Evolutionary conservation across 2,888 invertebrate genomes (phyloP).

Genomic region (Troides aeacus): DNA sequence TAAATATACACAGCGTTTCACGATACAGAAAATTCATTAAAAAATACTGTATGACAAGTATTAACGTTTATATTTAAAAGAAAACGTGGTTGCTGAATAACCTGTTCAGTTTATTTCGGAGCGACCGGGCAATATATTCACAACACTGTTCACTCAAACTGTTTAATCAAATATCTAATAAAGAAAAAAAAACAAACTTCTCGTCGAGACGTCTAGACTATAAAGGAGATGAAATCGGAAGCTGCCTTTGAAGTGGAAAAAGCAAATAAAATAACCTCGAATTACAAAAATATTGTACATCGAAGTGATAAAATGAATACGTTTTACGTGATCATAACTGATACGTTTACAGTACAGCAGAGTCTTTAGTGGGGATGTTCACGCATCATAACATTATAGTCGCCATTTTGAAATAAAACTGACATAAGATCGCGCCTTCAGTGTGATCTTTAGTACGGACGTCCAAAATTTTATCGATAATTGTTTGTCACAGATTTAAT

Average conservation of each 20-base stretch:
- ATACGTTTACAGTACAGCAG: no score
- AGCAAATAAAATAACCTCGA: conserved; percentile 2
- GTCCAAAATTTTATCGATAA: no score
- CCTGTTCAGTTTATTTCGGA: background rate
- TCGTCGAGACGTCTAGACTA: conserved; percentile 5
- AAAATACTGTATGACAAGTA: background rate
- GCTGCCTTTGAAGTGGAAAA: conserved; percentile 20
- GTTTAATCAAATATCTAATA: background rate
- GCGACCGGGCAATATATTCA: background rate
- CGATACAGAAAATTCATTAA: background rate
- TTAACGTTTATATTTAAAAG: background rate
- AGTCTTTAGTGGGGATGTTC: no score
- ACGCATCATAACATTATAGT: no score
- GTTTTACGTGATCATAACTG: no score
- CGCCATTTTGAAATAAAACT: no score
- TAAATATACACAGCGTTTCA: no score
- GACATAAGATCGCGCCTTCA: no score
- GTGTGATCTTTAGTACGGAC: no score
- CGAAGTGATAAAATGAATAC: no score
- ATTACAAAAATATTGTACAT: background rate
- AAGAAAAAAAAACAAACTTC: background rate
- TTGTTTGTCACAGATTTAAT: no score
- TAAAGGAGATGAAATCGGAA: conserved; percentile 4
- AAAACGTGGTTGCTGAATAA: background rate
- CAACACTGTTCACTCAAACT: background rate